Conservation (phyloP, 2,888 invertebrate genomes). For the Agonopterix arenella region DNA sequence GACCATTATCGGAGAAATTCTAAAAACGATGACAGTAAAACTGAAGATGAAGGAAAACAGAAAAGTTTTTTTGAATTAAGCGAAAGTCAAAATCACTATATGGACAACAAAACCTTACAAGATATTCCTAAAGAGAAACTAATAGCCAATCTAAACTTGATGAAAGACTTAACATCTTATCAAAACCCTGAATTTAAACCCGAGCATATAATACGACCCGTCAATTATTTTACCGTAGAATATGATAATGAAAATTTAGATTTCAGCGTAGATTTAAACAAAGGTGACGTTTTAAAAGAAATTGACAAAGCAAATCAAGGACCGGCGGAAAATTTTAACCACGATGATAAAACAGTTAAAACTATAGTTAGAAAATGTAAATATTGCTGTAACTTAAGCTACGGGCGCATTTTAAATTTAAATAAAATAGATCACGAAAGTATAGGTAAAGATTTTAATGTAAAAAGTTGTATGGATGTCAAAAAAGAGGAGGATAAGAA, state of each 20-base stretch:
- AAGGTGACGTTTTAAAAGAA: slow-evolving; percentile 13
- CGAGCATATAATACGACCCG: slow-evolving; percentile 40
- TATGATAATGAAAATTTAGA: slow-evolving; percentile 27
- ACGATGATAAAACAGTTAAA: slow-evolving; percentile 14
- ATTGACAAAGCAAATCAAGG: slow-evolving; percentile 4
- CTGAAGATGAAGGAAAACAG: slow-evolving; percentile 9
- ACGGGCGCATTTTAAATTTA: slow-evolving; percentile 14
- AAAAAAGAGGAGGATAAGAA: slow-evolving; percentile 20
- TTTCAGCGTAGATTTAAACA: slow-evolving; percentile 7
- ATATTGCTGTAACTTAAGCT: slow-evolving; percentile 35
- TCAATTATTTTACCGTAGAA: slow-evolving; percentile 57
- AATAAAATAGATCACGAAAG: slow-evolving; percentile 12
- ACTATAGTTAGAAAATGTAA: slow-evolving; percentile 32
- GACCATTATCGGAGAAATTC: slow-evolving; percentile 47
- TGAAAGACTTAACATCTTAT: slow-evolving; percentile 50
- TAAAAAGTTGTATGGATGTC: slow-evolving; percentile 33
- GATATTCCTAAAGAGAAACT: slow-evolving; percentile 31
- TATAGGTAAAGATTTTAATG: slow-evolving; percentile 26
- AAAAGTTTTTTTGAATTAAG: slow-evolving; percentile 11
- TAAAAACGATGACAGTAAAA: slow-evolving; percentile 19
- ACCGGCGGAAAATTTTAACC: background rate
- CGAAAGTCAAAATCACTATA: slow-evolving; percentile 20
- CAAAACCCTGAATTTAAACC: slow-evolving; percentile 30
- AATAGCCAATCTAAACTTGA: slow-evolving; percentile 33
- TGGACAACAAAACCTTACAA: slow-evolving; percentile 4